Evolutionary conservation across 2,113 vertebrate species (phyloP).

Genomic region (Trachemys scripta): DNA sequence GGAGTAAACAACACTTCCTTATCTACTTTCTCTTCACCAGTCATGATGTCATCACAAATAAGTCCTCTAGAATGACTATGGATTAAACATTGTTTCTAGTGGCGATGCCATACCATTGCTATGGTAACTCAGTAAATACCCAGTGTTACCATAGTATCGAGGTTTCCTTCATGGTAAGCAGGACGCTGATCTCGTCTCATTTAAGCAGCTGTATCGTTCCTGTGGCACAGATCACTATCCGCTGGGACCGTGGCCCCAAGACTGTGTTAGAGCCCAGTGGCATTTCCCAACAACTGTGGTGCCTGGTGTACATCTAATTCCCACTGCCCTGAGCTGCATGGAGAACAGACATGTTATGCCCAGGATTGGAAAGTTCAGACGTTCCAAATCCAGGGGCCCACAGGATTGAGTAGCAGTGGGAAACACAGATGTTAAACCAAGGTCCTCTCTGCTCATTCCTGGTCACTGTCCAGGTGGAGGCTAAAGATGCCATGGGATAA

Average conservation of each 20-base stretch:
- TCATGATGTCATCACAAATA: neutral
- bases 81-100: neutral
- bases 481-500: neutral
- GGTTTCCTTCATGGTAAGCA: neutral
- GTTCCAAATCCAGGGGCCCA: neutral
- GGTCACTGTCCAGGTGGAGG: neutral
- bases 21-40: too few species aligned
- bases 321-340: neutral
- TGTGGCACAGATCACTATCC: neutral
- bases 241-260: neutral
- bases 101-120: neutral
- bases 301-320: neutral
- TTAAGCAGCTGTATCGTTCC: neutral
- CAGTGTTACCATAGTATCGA: neutral
- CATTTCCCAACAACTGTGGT: neutral
- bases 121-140: neutral
- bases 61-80: neutral
- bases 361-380: neutral
- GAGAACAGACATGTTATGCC: neutral
- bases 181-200: neutral
- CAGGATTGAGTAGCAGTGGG: neutral
- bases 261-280: neutral
- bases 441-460: neutral
- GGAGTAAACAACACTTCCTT: too few species aligned
- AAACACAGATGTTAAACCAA: neutral